Conservation (phyloP, 2,888 invertebrate species). For the Dichetophora obliterata region DNA sequence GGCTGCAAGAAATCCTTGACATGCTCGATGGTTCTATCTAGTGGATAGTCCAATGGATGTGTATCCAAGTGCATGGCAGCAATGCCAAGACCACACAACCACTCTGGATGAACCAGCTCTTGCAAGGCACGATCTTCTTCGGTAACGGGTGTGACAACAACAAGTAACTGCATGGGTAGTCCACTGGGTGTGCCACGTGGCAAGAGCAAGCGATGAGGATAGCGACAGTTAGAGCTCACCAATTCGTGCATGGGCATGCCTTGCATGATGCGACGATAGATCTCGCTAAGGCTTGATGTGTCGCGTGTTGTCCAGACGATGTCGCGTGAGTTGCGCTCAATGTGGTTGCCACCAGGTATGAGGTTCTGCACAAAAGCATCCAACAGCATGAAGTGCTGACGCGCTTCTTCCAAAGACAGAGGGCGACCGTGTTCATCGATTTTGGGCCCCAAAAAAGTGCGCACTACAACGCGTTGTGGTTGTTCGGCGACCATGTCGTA, state of each 20-base stretch:
- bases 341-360: conserved; percentile 68
- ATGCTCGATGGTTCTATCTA: conserved; percentile 76
- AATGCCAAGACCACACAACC: conserved; percentile 63
- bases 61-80: conserved; percentile 72
- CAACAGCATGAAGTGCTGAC: conserved; percentile 74
- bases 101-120: conserved; percentile 24
- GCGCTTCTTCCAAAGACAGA: conserved; percentile 72
- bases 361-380: conserved; percentile 75
- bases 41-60: conserved; percentile 77
- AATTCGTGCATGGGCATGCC: conserved; percentile 19
- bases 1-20: conserved; percentile 72
- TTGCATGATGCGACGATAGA: conserved; percentile 69
- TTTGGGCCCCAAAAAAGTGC: conserved; percentile 78
- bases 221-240: conserved; percentile 70
- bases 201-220: conserved; percentile 74
- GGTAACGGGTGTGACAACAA: conserved; percentile 71
- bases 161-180: conserved; percentile 73
- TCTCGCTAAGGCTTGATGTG: conserved; percentile 65
- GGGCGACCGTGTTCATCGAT: conserved; percentile 71
- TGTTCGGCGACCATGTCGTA: conserved; percentile 73
- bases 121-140: conserved; percentile 28
- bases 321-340: conserved; percentile 51
- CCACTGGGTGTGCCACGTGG: conserved; percentile 76
- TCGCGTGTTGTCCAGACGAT: conserved; percentile 71
- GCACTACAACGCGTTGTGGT: conserved; percentile 72